Evolutionary conservation across 2,113 vertebrate genomes (phyloP).

Genomic region (Indri indri): DNA sequence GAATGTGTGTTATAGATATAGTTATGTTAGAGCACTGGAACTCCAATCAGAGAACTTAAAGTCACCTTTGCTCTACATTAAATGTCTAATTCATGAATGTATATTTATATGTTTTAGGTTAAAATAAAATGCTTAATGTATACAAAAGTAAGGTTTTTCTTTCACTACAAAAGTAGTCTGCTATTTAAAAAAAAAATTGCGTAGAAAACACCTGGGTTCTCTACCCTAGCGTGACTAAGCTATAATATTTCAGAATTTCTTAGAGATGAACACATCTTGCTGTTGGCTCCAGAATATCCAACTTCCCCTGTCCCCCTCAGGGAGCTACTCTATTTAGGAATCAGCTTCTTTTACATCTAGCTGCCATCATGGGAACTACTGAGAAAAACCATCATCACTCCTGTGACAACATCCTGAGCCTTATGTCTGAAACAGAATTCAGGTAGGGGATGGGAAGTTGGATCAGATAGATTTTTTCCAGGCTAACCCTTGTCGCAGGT

Average conservation of each 20-base stretch:
- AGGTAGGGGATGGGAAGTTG: not conserved
- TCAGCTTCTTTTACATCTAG: not conserved
- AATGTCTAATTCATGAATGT: slow-evolving; percentile 3
- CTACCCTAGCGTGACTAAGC: not conserved
- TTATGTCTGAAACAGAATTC: slow-evolving; percentile 10
- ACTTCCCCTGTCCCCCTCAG: not conserved
- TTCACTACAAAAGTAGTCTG: slow-evolving; percentile 1
- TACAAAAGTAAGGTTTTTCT: not conserved
- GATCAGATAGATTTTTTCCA: not conserved
- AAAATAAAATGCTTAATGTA: slow-evolving; percentile 37
- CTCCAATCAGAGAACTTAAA: slow-evolving; percentile 27
- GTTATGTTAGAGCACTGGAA: not conserved
- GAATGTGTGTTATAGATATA: not conserved
- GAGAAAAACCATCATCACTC: not conserved
- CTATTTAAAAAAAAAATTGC: slow-evolving; percentile 36
- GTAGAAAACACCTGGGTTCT: slow-evolving; percentile 1
- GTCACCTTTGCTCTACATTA: not conserved
- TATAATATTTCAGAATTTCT: slow-evolving; percentile 39
- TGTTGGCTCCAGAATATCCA: not conserved
- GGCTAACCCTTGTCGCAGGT: not conserved
- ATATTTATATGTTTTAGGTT: slow-evolving; percentile 28
- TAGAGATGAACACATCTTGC: not conserved
- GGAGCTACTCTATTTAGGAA: slow-evolving; percentile 24
- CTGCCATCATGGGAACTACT: not conserved
- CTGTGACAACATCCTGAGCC: not conserved